These are phyloP conservation scores for Madoqua kirkii DNA, from an alignment of 2,113 vertebrate genomes.

Conservation along the genomic window DNA sequence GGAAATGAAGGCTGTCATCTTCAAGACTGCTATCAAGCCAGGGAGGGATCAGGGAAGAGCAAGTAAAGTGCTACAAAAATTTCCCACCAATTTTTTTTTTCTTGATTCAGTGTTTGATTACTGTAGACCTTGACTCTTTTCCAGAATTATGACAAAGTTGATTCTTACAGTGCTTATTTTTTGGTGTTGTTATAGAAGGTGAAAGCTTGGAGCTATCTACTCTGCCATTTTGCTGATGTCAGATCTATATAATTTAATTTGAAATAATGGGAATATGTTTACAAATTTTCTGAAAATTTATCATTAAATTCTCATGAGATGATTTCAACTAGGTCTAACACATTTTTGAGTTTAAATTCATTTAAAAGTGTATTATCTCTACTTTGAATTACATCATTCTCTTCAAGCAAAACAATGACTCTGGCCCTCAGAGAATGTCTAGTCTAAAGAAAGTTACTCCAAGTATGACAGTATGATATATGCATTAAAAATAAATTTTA, in stretches of 20 bases:
- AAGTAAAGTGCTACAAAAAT: neutral
- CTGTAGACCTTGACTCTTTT: neutral
- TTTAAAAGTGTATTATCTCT: neutral
- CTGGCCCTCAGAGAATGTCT: neutral
- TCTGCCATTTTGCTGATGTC: neutral
- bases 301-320: neutral
- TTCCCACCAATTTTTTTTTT: neutral
- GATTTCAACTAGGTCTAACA: neutral
- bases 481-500: neutral
- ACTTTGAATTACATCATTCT: neutral
- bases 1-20: neutral
- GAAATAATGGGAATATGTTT: neutral
- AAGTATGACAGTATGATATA: neutral
- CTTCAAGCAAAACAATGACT: neutral
- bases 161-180: neutral
- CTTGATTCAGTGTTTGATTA: neutral
- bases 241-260: neutral
- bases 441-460: neutral
- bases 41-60: no score
- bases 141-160: neutral
- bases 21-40: neutral
- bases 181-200: neutral
- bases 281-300: neutral
- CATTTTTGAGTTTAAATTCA: neutral
- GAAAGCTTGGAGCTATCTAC: neutral